These are phyloP conservation scores for Scolopax rusticola DNA, from an alignment of 2,797 vertebrate species.

Conservation along the genomic window DNA sequence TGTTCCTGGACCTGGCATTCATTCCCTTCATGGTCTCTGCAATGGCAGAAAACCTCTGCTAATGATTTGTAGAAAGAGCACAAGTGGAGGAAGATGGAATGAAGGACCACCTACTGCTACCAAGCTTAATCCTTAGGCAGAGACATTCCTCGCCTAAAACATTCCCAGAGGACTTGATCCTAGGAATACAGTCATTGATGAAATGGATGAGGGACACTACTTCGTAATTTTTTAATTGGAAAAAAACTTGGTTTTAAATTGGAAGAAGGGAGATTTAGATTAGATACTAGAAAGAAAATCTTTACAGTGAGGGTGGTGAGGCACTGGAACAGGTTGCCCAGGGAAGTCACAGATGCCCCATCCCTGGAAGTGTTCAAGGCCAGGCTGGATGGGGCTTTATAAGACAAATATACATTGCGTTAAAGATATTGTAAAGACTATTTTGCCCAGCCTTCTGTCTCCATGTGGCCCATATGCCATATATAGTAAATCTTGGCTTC, in stretches of 20 bases:
- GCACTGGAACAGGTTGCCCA: no score
- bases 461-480: fast-evolving
- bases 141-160: not conserved
- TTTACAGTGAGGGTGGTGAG: no score
- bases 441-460: not conserved
- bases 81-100: not conserved
- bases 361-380: no score
- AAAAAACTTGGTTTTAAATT: no score
- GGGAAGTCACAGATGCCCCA: no score
- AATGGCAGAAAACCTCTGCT: not conserved
- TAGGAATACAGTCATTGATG: not conserved
- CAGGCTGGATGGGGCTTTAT: no score
- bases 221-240: no score
- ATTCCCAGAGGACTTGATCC: not conserved
- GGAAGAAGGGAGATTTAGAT: no score
- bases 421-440: not conserved
- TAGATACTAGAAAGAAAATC: no score
- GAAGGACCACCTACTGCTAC: not conserved
- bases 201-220: not conserved
- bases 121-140: not conserved
- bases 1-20: not conserved
- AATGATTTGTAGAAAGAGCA: not conserved
- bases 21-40: not conserved
- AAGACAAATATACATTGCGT: not conserved
- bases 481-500: not conserved